A percentile compares a stretch with the other conserved stretches of the same genome.
Evolutionary conservation across 2,797 vertebrate species (phyloP).

Genomic region (Syngnathus acus): DNA sequence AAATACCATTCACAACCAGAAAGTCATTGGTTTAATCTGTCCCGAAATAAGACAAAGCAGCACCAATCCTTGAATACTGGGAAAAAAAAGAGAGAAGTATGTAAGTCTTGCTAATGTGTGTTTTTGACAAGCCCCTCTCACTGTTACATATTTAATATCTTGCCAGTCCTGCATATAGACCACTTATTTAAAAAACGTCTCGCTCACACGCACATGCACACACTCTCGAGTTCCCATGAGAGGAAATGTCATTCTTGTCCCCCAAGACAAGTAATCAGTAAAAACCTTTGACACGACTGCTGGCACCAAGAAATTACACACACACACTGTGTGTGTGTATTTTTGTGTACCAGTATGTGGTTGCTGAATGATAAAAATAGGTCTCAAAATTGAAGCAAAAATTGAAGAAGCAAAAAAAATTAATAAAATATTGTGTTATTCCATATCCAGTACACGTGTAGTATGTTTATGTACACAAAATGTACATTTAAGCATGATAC

Average conservation of each 20-base stretch:
- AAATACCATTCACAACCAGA: constrained; percentile 58
- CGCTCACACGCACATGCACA: constrained; percentile 21
- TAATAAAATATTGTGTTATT: not conserved
- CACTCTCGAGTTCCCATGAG: constrained; percentile 7
- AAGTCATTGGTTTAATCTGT: constrained; percentile 73
- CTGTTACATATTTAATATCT: constrained; percentile 66
- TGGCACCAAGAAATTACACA: constrained; percentile 3
- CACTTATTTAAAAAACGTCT: constrained; percentile 49
- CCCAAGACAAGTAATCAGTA: constrained; percentile 50
- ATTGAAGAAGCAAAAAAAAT: not conserved
- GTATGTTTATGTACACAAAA: too few relatives aligned
- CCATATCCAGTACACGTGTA: too few relatives aligned
- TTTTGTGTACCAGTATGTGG: constrained; percentile 1
- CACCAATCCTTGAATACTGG: not conserved
- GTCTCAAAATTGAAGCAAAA: too few relatives aligned
- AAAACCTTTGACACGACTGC: constrained; percentile 49
- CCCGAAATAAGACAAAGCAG: constrained; percentile 4
- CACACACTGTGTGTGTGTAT: constrained; percentile 17
- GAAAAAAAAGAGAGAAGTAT: not conserved
- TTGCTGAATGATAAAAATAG: not conserved
- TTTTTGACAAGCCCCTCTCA: constrained; percentile 46
- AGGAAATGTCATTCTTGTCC: constrained; percentile 64
- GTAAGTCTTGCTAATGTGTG: constrained; percentile 8
- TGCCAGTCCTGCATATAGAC: constrained; percentile 63
- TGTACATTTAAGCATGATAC: not conserved